Evolutionary conservation across 2,797 vertebrate species (phyloP).

Genomic region (Propithecus perrieri): DNA sequence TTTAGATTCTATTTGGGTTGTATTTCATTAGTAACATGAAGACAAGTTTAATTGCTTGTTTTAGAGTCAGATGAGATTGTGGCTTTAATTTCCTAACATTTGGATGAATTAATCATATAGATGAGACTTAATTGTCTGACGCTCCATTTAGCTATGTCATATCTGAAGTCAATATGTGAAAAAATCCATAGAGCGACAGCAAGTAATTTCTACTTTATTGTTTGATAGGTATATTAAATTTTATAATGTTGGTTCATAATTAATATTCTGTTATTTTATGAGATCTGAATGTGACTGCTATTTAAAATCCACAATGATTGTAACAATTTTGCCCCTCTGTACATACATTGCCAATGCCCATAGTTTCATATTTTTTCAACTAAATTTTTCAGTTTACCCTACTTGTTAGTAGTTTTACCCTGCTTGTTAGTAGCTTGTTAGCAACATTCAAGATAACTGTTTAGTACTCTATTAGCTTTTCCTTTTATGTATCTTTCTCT

Average conservation of each 20-base stretch:
- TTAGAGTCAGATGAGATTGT: conserved; percentile 62
- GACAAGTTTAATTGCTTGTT: conserved; percentile 68
- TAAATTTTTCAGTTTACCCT: neutral
- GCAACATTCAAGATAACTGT: neutral
- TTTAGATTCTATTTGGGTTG: conserved; percentile 56
- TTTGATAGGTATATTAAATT: conserved; percentile 61
- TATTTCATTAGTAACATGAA: conserved; percentile 62
- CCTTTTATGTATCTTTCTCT: neutral
- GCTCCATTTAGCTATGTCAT: conserved; percentile 59
- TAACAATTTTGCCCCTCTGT: neutral
- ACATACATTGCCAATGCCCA: neutral
- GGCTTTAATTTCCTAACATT: conserved; percentile 71
- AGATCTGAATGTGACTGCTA: neutral
- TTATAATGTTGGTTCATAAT: conserved; percentile 46
- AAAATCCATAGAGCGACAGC: neutral
- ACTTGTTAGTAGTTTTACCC: neutral
- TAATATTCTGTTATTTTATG: conserved; percentile 54
- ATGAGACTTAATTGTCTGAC: conserved; percentile 62
- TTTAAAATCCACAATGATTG: conserved; percentile 30
- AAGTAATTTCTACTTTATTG: conserved; percentile 55
- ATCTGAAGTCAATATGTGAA: conserved; percentile 54
- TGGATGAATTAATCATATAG: conserved; percentile 66
- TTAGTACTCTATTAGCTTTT: neutral
- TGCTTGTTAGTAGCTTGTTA: neutral
- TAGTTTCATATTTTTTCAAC: conserved; percentile 11